Conservation (phyloP, 2,113 vertebrate genomes). For the human (Homo sapiens) region GRCh38 chrX:104242001-104242500, state of each 20-base stretch:
- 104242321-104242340: not conserved
- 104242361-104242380: not conserved
- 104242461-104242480: not conserved
- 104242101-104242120: not conserved
- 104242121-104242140: not conserved
- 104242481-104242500: not conserved
- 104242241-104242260: not conserved
- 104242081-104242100: conserved; percentile 34
- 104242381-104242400: not conserved
- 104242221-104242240: not conserved
- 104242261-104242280: not conserved
- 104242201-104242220: not conserved
- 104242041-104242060: conserved; percentile 59
- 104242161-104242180: conserved; percentile 13
- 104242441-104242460: not conserved
- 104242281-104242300: conserved; percentile 18
- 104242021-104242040: conserved; percentile 63
- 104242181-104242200: not conserved
- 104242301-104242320: not conserved
- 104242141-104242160: conserved; percentile 5
- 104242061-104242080: conserved; percentile 68
- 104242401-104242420: not conserved
- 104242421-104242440: not conserved
- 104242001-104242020: conserved; percentile 50
- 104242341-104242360: not conserved